A percentile compares a stretch with the other conserved stretches of the same genome.
Conservation (phyloP, 1,140 invertebrate genomes). For the Aradophagus sp. region DNA sequence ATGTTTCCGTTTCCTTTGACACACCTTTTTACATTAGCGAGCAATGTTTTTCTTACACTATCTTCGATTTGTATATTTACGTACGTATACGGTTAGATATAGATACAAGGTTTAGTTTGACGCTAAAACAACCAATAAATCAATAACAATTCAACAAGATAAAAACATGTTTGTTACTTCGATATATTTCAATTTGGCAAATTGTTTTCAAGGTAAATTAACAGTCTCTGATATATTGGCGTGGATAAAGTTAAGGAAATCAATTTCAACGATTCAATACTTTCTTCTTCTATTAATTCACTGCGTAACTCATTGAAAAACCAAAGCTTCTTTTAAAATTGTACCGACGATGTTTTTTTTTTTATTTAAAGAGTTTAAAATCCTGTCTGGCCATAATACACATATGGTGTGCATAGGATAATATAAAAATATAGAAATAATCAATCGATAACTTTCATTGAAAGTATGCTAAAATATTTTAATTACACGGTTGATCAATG, state of each 20-base stretch:
- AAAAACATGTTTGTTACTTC: too few relatives aligned
- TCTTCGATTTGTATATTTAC: conserved; percentile 20
- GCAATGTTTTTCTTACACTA: conserved; percentile 27
- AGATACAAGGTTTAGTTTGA: too few relatives aligned
- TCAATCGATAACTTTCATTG: conserved; percentile 1
- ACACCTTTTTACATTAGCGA: conserved; percentile 24
- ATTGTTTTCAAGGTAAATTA: too few relatives aligned
- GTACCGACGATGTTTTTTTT: neutral
- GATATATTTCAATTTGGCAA: too few relatives aligned
- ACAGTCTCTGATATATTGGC: too few relatives aligned
- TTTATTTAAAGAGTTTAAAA: neutral
- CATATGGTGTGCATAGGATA: neutral
- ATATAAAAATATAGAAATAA: conserved; percentile 2
- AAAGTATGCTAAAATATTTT: conserved; percentile 6
- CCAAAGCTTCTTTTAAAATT: too few relatives aligned
- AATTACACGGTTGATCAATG: conserved; percentile 7
- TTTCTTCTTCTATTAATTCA: too few relatives aligned
- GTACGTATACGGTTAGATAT: neutral
- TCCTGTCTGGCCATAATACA: too few relatives aligned
- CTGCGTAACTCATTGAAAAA: too few relatives aligned
- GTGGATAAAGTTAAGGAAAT: too few relatives aligned
- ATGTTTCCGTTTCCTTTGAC: conserved; percentile 15
- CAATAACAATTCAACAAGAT: conserved; percentile 2
- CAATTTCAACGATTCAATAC: too few relatives aligned
- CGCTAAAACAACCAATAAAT: too few relatives aligned